Evolutionary conservation across 2,113 vertebrate genomes (phyloP).

Genomic region (Malurus alboscapulatus): DNA sequence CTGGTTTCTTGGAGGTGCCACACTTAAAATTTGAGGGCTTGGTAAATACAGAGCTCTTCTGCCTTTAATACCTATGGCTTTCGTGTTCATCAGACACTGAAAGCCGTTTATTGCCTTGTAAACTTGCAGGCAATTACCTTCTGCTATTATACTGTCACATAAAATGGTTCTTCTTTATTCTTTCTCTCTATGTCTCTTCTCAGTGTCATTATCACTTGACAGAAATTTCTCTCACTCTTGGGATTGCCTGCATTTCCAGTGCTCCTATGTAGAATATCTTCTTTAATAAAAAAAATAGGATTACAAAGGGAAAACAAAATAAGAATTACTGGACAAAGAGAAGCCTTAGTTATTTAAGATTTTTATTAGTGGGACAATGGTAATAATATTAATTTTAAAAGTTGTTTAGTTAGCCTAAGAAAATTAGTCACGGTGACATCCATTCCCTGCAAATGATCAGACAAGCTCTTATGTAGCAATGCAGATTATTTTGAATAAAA

Average conservation of each 20-base stretch:
- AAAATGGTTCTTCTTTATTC: not conserved
- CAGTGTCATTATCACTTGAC: not conserved
- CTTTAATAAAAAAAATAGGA: not conserved
- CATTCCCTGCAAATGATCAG: not conserved
- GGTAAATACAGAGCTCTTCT: not conserved
- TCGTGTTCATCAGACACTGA: not conserved
- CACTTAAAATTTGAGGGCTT: constrained; percentile 2
- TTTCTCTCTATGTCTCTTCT: not conserved
- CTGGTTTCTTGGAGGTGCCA: not conserved
- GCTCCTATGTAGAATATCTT: not conserved
- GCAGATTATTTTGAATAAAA: not conserved
- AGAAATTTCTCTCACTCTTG: not conserved
- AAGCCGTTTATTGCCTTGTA: constrained; percentile 37
- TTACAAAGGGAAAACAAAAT: not conserved
- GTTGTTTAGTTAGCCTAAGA: not conserved
- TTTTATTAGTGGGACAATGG: not conserved
- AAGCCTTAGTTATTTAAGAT: not conserved
- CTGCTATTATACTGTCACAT: constrained; percentile 8
- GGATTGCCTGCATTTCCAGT: not conserved
- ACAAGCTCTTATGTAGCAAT: not conserved
- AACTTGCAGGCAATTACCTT: constrained; percentile 43
- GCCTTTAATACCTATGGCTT: not conserved
- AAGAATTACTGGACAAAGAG: not conserved
- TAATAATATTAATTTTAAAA: not conserved
- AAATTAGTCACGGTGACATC: not conserved